Base-by-base conservation (phyloP, 2,113 vertebrate species). In the Protobothrops mucrosquamatus region DNA sequence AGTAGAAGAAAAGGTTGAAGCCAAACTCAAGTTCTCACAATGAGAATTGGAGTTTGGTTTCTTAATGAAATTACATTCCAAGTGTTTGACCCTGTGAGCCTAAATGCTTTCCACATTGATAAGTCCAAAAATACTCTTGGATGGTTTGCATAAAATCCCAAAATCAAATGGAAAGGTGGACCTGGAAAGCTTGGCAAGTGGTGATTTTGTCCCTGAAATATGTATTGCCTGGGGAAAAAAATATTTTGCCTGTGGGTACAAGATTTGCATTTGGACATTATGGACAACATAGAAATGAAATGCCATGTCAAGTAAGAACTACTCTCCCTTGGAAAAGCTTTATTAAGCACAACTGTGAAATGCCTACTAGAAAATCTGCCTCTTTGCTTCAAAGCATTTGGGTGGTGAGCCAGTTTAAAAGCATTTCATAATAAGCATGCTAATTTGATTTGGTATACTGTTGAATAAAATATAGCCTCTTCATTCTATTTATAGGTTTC, bases 31-130 rank as follows among this genome's bases (percentile, higher is more conserved):
- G 95, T 99, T 99, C 95, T 99, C 99, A 29, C 97, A 98, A 93
- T 69, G 64, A 69, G 64, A 69, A 34, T 69, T 69, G n/a, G 12
- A 69, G 5, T 69, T n/a, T 69, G 64, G 64, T 99, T 99, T 97
- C 97, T 99, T 85, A 98, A 99, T 93, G 98, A 99, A 95, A 98
- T 99, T 91, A 98, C 98, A 0, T 95, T 96, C 94, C 98, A 98
- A 89, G 98, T 99, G 54, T 96, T 99, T 86, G 97, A 98, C 95
- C 98, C 98, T 0, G 95, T 95, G 24, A 97, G 96, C 61, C 94
- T 98, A 87, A 96, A 97, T 87, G 96, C 98, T 85, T 97, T 98
- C 95, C 89, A 96, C 59, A 96, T 94, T 0, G 90, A 94, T 74
- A 96, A 96, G 94, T 92, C 94, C 94, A 96, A 97, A 93, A 95